Evolutionary conservation across 2,113 vertebrate genomes (phyloP).

Genomic region (Agapornis roseicollis): DNA sequence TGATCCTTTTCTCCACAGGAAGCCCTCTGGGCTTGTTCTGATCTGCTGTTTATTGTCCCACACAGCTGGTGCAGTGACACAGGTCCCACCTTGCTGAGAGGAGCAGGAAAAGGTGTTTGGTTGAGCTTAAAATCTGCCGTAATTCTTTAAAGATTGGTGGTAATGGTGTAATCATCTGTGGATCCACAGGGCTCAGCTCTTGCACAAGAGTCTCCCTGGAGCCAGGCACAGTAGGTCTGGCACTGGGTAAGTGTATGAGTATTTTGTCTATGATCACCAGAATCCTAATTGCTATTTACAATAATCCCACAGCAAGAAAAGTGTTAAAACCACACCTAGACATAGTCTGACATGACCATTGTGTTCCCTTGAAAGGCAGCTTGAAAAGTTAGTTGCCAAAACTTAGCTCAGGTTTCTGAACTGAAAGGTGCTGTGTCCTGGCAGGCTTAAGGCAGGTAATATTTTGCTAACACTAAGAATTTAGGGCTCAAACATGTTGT

Average conservation of each 20-base stretch:
- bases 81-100: background rate
- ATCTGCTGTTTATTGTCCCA: background rate
- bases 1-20: background rate
- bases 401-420: constrained; percentile 4
- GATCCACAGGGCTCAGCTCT: background rate
- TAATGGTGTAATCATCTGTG: background rate
- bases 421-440: background rate
- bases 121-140: background rate
- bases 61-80: background rate
- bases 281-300: background rate
- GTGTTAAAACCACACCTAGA: constrained; percentile 8
- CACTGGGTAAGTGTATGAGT: background rate
- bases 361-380: background rate
- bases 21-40: background rate
- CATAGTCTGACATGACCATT: background rate
- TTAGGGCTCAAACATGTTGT: background rate
- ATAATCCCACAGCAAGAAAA: background rate
- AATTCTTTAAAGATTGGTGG: background rate
- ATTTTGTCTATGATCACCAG: background rate
- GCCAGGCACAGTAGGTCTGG: background rate
- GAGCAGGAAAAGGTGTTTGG: background rate
- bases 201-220: background rate
- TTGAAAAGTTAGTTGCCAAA: background rate
- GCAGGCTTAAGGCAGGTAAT: background rate
- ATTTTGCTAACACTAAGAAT: background rate